Evolutionary conservation across 2,113 vertebrate genomes (phyloP).

Genomic region (Grus americana): DNA sequence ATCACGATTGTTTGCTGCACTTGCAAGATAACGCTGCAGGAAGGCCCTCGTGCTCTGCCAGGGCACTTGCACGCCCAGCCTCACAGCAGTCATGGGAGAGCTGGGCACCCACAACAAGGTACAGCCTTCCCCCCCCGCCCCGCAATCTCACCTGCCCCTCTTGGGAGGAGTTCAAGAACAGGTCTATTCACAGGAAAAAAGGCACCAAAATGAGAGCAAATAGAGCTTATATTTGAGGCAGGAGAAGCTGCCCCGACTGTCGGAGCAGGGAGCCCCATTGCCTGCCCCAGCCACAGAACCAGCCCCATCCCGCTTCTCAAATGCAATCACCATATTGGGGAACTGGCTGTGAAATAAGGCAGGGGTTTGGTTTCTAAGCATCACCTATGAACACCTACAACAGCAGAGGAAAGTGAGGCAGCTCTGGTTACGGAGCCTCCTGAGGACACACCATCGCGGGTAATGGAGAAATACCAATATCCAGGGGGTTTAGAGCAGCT

Average conservation of each 20-base stretch:
- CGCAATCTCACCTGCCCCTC: not conserved
- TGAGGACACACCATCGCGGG: not conserved
- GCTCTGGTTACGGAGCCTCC: not conserved
- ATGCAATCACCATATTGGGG: rapidly evolving
- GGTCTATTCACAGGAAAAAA: not conserved
- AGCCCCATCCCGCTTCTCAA: not conserved
- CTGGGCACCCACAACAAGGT: not conserved
- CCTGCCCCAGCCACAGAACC: not conserved
- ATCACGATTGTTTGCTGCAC: not conserved
- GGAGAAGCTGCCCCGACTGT: not conserved
- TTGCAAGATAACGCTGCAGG: not conserved
- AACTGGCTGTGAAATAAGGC: not conserved
- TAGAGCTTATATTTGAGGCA: not conserved
- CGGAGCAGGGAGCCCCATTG: rapidly evolving
- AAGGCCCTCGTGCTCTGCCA: not conserved
- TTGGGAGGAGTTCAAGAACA: not conserved
- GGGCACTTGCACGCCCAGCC: not conserved
- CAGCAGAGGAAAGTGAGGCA: not conserved
- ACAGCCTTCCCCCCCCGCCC: no score
- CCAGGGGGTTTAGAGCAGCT: not conserved
- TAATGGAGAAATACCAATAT: rapidly evolving
- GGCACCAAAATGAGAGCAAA: not conserved
- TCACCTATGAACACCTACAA: not conserved
- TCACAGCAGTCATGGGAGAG: not conserved
- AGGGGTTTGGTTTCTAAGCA: not conserved